These are phyloP conservation scores for Neodiprion virginianus DNA, from an alignment of 1,140 invertebrate species.

Conservation along the genomic window DNA sequence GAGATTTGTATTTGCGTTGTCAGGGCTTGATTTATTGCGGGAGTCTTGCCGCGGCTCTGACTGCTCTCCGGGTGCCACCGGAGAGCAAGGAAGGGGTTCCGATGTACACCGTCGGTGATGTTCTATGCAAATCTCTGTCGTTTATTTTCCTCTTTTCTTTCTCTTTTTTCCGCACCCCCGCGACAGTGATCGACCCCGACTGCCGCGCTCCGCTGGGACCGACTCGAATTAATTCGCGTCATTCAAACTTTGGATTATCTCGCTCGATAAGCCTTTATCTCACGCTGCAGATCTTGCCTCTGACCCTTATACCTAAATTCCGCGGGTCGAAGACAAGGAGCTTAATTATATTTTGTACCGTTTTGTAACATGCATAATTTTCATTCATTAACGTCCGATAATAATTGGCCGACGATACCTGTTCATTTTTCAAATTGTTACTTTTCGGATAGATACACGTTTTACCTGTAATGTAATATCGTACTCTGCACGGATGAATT, in stretches of 20 bases:
- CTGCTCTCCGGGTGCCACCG: background rate
- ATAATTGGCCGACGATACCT: too few species aligned
- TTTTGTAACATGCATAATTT: too few species aligned
- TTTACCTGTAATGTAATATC: too few species aligned
- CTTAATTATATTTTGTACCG: too few species aligned
- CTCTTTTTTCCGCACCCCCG: background rate
- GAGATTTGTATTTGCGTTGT: constrained; percentile 29
- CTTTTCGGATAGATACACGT: too few species aligned
- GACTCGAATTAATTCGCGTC: constrained; percentile 32
- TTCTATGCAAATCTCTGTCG: constrained; percentile 36
- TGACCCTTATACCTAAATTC: too few species aligned
- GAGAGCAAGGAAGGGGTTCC: background rate
- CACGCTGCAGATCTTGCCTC: too few species aligned
- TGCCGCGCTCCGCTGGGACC: background rate
- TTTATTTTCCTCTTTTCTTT: constrained; percentile 17
- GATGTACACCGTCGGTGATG: constrained; percentile 24
- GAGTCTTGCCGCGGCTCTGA: constrained; percentile 11
- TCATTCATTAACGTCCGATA: too few species aligned
- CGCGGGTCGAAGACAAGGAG: too few species aligned
- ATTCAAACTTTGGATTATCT: background rate
- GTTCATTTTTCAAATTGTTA: too few species aligned
- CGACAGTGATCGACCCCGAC: constrained; percentile 35
- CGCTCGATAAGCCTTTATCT: too few species aligned
- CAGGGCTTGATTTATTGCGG: constrained; percentile 35
- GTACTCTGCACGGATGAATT: too few species aligned